These are phyloP conservation scores for Acropora yongei DNA, from an alignment of 64 coral and sea anemone species.

Conservation along the genomic window DNA sequence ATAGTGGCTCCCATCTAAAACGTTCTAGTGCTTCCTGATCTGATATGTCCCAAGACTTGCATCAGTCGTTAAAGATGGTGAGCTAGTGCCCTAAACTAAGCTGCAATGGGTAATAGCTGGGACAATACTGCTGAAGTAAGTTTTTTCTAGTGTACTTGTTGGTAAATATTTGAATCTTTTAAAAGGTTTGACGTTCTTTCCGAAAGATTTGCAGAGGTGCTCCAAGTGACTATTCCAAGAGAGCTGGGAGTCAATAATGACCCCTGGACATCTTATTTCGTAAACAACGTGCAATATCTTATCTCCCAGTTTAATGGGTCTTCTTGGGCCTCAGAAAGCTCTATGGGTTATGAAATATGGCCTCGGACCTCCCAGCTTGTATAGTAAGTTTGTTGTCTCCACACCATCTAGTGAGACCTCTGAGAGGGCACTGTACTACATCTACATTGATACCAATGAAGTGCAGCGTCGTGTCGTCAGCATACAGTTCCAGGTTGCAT, in stretches of 20 bases:
- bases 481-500: too few relatives aligned
- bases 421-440: background rate
- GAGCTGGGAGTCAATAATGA: too few relatives aligned
- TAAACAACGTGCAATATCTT: too few relatives aligned
- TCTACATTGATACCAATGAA: too few relatives aligned
- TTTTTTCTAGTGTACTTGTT: background rate
- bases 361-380: conserved; percentile 42
- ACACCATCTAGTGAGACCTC: conserved; percentile 22
- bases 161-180: background rate
- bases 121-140: background rate
- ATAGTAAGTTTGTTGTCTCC: conserved; percentile 51
- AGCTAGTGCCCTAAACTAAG: too few relatives aligned
- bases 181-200: background rate
- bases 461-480: too few relatives aligned
- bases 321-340: conserved; percentile 39
- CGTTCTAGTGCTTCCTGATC: too few relatives aligned
- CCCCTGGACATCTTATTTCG: too few relatives aligned
- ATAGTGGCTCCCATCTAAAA: too few relatives aligned
- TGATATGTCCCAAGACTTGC: too few relatives aligned
- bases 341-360: conserved; percentile 26
- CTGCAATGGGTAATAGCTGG: too few relatives aligned
- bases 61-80: too few relatives aligned
- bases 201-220: background rate
- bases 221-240: background rate
- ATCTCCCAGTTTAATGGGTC: conserved; percentile 34